Evolutionary conservation across 2,888 invertebrate genomes (phyloP), one percentile per base, ranked within the genome.

Genomic region (Cerastis rubricosa): DNA sequence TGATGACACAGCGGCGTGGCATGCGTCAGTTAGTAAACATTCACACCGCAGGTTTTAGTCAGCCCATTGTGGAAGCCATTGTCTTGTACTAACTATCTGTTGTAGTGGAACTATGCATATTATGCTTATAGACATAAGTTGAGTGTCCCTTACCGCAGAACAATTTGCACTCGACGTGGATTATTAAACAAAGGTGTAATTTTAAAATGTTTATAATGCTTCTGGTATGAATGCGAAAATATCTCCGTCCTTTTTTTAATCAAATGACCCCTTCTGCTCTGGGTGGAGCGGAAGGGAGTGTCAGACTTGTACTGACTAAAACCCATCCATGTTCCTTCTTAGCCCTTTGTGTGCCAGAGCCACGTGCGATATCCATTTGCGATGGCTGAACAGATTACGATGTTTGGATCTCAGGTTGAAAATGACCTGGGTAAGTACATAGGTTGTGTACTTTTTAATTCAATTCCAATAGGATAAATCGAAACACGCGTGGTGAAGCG

Each of bases 21-120:
- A 83, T 83, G 85, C 65, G 82, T 76, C 57, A 51, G 82, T 85
- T 76, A 70, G 83, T 83, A 83, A 83, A 83, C 85, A 83, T 85
- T 85, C 43, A 66, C 77, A 47, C 61, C 57, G 51, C 61, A 63
- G 49, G 69, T 67, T 83, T 76, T 81, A 61, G 85, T 76, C 76
- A 69, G 40, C 6, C 76, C 83, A 76, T 85, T 85, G 76, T 81
- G 57, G 45, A 49, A 43, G 49, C 59, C 76, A 83, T 81, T 85
- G 82, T 81, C 25, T 85, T 70, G 61, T 45, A 35, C 67, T 47
- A 40, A 73, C 59, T 85, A 72, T 65, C 54, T 59, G 59, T 57
- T 80, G 84, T 73, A 14, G 45, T 54, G 51, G 25, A 65, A 40
- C 14, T 72, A 54, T 65, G 67, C 49, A 83, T 29, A 66, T 57